Percentiles rank a stretch among this genome's conserved stretches.
phyloP scores from a whole-genome alignment of 2,113 vertebrate species.

The Cinclus mexicanus region DNA sequence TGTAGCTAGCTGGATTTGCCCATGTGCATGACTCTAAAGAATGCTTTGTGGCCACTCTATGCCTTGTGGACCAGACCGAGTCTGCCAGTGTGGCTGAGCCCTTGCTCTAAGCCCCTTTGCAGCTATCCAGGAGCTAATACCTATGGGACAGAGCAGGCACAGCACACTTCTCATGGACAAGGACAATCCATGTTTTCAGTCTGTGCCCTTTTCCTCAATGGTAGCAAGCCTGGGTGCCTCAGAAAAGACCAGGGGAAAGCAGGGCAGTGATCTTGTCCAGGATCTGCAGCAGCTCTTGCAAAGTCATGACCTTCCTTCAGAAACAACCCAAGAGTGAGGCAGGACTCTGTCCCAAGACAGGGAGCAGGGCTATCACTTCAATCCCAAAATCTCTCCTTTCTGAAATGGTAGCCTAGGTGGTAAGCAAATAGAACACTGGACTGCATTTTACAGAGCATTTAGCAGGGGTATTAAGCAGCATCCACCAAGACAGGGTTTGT shows the following conservation, averaged over 20 bases:
- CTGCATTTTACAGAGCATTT: not conserved
- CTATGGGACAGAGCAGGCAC: not conserved
- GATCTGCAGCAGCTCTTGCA: not conserved
- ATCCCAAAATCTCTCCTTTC: not conserved
- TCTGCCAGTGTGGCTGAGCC: not conserved
- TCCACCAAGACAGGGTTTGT: too few species aligned
- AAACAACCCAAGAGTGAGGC: not conserved
- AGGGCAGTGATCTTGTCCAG: not conserved
- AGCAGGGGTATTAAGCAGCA: not conserved
- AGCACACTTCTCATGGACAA: not conserved
- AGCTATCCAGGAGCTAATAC: not conserved
- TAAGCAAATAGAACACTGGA: not conserved
- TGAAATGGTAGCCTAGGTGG: not conserved
- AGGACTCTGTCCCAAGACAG: not conserved
- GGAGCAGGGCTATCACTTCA: not conserved
- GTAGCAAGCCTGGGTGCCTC: not conserved
- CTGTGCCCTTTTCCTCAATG: not conserved
- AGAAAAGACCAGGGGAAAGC: not conserved
- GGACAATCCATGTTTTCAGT: not conserved
- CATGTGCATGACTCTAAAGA: rapidly evolving
- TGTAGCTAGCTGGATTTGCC: not conserved
- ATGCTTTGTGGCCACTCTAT: too few species aligned
- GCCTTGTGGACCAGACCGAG: not conserved
- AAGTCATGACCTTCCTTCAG: not conserved
- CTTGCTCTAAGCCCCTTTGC: not conserved